Conservation (phyloP, 2,797 vertebrate species). For the Centroberyx gerrardi region DNA sequence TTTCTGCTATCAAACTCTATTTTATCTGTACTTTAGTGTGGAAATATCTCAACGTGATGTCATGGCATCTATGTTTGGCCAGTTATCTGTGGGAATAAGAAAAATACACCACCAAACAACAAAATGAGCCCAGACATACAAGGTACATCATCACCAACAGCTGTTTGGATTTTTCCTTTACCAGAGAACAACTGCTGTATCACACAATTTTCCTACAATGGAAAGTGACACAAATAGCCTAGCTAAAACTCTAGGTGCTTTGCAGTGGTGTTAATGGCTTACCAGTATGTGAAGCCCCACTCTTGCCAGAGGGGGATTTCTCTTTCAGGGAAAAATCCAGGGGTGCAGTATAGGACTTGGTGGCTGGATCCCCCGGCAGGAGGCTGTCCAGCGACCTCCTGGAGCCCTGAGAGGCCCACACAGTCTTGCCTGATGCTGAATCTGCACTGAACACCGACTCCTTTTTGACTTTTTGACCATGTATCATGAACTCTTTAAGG, state of each 20-base stretch:
- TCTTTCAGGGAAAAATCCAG: constrained; percentile 89
- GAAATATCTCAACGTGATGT: neutral
- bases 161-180: no score
- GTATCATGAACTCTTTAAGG: constrained; percentile 87
- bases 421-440: constrained; percentile 65
- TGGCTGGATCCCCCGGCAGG: constrained; percentile 42
- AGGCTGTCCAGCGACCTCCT: constrained; percentile 82
- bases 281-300: constrained; percentile 77
- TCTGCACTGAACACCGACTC: constrained; percentile 50
- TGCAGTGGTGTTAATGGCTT: constrained; percentile 7
- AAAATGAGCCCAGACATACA: no score
- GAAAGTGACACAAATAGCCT: constrained; percentile 44
- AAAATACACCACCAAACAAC: no score
- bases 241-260: neutral
- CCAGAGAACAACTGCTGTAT: no score
- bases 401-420: constrained; percentile 66
- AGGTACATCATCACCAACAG: no score
- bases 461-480: constrained; percentile 84
- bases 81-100: no score
- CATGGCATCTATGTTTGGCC: no score
- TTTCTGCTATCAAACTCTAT: no score
- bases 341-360: constrained; percentile 75
- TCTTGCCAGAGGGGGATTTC: constrained; percentile 83
- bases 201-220: no score
- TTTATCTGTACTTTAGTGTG: neutral